phyloP scores from a whole-genome alignment of 2,113 vertebrate species.

The Heterochromis multidens region DNA sequence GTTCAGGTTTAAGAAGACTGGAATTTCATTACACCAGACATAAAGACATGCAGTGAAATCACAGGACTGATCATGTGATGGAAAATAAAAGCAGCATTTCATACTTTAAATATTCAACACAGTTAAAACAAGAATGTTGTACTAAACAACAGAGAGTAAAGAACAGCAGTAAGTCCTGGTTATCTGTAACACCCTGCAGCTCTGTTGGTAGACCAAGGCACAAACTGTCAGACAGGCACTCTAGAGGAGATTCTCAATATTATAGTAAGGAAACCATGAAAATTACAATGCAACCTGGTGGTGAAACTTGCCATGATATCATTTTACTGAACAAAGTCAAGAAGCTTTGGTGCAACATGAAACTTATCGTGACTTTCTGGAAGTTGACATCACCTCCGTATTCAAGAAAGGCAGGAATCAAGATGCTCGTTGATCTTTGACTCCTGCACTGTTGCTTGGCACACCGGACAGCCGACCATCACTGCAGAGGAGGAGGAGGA shows the following conservation, averaged over 20 bases:
- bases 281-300: neutral
- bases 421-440: slow-evolving; percentile 87
- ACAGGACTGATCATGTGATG: neutral
- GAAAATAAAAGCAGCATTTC: neutral
- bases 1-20: neutral
- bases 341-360: neutral
- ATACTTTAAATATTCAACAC: neutral
- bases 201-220: neutral
- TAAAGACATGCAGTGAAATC: neutral
- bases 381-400: neutral
- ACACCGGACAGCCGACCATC: slow-evolving; percentile 86
- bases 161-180: too few species aligned
- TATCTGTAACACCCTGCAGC: neutral
- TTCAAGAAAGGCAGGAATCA: slow-evolving; percentile 81
- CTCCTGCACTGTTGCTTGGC: slow-evolving; percentile 77
- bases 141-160: neutral
- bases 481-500: neutral
- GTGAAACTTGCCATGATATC: neutral
- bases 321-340: neutral
- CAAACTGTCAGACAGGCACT: neutral
- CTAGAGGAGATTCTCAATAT: neutral
- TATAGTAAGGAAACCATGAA: neutral
- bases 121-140: neutral
- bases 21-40: neutral
- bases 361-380: neutral